phyloP scores from a whole-genome alignment of 2,888 invertebrate species.

The Lasioglossum vierecki region DNA sequence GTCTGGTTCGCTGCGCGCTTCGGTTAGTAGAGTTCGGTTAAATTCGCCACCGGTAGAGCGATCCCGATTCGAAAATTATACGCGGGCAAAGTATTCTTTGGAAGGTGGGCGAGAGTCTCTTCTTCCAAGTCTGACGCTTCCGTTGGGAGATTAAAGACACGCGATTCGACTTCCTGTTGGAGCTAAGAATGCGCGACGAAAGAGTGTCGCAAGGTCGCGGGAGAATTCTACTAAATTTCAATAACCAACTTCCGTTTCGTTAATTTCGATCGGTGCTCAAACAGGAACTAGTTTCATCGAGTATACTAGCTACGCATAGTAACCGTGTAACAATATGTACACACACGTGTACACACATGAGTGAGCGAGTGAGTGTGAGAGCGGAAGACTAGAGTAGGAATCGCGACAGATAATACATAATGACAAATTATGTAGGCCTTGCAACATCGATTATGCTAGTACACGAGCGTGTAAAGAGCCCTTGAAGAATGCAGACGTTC shows the following conservation, averaged over 20 bases:
- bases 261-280: no score
- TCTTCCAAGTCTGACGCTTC: neutral
- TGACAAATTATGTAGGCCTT: no score
- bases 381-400: no score
- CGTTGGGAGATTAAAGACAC: constrained; percentile 2
- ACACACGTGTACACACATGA: no score
- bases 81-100: constrained; percentile 14
- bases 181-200: neutral
- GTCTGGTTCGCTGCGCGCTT: constrained; percentile 37
- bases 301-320: no score
- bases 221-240: neutral
- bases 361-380: no score
- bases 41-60: constrained; percentile 31
- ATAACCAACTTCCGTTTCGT: neutral
- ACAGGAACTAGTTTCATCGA: neutral
- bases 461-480: no score
- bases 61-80: constrained; percentile 23
- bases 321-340: no score
- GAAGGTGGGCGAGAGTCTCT: neutral
- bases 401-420: no score
- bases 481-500: no score
- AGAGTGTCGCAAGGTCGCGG: neutral
- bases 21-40: constrained; percentile 24
- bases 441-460: no score
- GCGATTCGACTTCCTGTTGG: neutral